These are phyloP conservation scores for Heliconius nattereri DNA, from an alignment of 1,140 invertebrate genomes.

Conservation along the genomic window DNA sequence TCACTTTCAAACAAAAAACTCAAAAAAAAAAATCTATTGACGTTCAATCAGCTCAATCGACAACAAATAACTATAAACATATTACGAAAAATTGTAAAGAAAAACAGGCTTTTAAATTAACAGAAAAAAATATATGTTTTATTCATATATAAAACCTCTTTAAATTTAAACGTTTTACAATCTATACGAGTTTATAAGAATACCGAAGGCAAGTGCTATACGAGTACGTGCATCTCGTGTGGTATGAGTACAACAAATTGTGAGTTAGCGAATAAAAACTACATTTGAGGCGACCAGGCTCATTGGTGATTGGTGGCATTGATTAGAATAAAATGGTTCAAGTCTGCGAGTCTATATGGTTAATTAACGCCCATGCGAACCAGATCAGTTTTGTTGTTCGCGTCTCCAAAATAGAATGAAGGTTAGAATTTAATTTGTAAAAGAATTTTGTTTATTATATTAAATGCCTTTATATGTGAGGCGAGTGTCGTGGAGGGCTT, in stretches of 20 bases:
- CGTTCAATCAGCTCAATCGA: conserved; percentile 15
- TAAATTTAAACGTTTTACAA: background rate
- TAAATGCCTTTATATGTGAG: background rate
- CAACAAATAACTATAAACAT: conserved; percentile 19
- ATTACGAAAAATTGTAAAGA: conserved; percentile 9
- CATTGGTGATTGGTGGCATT: conserved; percentile 8
- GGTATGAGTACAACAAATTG: conserved; percentile 16
- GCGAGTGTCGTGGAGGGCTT: no score
- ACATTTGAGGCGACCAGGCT: background rate
- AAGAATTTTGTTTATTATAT: background rate
- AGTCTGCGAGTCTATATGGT: conserved; percentile 1
- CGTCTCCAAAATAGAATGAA: conserved; percentile 16
- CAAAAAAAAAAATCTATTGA: conserved; percentile 22
- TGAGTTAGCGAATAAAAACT: conserved; percentile 13
- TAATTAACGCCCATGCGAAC: conserved; percentile 3
- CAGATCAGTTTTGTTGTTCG: conserved; percentile 8
- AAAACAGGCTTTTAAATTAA: background rate
- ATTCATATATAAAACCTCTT: background rate
- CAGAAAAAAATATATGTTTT: background rate
- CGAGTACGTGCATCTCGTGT: conserved; percentile 4
- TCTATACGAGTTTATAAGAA: background rate
- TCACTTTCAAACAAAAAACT: background rate
- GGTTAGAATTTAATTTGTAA: background rate
- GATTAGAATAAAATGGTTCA: conserved; percentile 18
- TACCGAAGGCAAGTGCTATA: background rate